Evolutionary conservation across 2,888 invertebrate species (phyloP).

Genomic region (Cancer borealis): DNA sequence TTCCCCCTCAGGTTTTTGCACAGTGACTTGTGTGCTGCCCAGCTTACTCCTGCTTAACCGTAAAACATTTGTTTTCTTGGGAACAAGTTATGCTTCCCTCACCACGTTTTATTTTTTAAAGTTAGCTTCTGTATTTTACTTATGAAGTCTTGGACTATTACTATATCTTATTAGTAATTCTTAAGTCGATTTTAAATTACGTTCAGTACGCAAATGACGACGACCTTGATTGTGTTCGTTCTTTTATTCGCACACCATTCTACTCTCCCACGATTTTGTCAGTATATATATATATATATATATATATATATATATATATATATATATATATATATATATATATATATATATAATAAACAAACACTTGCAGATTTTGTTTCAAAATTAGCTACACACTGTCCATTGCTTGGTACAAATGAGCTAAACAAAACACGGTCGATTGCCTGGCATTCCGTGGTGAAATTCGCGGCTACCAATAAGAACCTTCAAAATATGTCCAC

Average conservation of each 20-base stretch:
- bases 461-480: background rate
- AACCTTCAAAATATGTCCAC: background rate
- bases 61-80: background rate
- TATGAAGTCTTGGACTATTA: background rate
- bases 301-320: constrained; percentile 22
- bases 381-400: background rate
- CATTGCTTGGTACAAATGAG: background rate
- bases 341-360: constrained; percentile 15
- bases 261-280: too few relatives aligned
- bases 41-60: background rate
- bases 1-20: background rate
- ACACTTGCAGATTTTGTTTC: background rate
- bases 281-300: background rate
- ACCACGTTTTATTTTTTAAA: background rate
- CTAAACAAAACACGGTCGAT: constrained; percentile 4
- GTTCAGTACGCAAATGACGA: background rate
- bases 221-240: background rate
- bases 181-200: background rate
- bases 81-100: background rate
- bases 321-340: constrained; percentile 35
- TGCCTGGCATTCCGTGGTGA: background rate
- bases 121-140: background rate
- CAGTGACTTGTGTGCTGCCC: constrained; percentile 7
- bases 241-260: background rate
- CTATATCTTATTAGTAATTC: background rate